phyloP scores from a whole-genome alignment of 2,888 invertebrate genomes.

The Zaprionus bogoriensis region DNA sequence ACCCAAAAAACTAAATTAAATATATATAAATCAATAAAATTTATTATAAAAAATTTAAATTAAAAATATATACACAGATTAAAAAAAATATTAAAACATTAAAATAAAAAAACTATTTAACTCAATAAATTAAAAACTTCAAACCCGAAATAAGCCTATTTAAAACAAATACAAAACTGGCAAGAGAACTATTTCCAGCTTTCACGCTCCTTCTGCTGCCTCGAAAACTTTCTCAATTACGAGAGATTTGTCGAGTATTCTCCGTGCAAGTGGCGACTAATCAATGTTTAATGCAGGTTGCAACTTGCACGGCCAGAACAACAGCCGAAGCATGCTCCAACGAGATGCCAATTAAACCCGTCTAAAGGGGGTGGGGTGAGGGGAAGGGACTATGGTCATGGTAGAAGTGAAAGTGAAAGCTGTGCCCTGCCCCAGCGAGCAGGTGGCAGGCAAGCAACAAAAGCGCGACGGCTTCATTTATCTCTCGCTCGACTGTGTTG shows the following conservation, averaged over 20 bases:
- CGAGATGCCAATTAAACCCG: slow-evolving; percentile 32
- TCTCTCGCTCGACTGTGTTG: slow-evolving; percentile 22
- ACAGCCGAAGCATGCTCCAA: slow-evolving; percentile 24
- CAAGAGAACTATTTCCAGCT: too few relatives aligned
- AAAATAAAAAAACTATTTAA: too few relatives aligned
- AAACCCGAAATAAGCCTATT: too few relatives aligned
- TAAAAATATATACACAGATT: too few relatives aligned
- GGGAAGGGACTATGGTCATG: too few relatives aligned
- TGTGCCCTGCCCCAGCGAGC: slow-evolving; percentile 14
- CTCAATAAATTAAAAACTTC: too few relatives aligned
- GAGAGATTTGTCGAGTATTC: slow-evolving; percentile 16
- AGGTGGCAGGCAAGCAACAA: slow-evolving; percentile 38
- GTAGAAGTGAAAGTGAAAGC: slow-evolving; percentile 51
- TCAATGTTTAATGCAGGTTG: slow-evolving; percentile 51
- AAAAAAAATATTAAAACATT: too few relatives aligned
- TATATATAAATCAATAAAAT: too few relatives aligned
- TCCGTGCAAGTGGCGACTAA: slow-evolving; percentile 24
- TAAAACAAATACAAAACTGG: too few relatives aligned
- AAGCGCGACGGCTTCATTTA: slow-evolving; percentile 37
- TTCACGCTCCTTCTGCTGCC: too few relatives aligned
- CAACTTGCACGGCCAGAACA: slow-evolving; percentile 23
- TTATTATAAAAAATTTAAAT: too few relatives aligned
- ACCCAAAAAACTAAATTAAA: too few relatives aligned
- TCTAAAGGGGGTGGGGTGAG: not conserved
- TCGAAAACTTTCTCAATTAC: slow-evolving; percentile 48